Evolutionary conservation across 2,888 invertebrate genomes (phyloP).

Genomic region (Cetonia aurata): DNA sequence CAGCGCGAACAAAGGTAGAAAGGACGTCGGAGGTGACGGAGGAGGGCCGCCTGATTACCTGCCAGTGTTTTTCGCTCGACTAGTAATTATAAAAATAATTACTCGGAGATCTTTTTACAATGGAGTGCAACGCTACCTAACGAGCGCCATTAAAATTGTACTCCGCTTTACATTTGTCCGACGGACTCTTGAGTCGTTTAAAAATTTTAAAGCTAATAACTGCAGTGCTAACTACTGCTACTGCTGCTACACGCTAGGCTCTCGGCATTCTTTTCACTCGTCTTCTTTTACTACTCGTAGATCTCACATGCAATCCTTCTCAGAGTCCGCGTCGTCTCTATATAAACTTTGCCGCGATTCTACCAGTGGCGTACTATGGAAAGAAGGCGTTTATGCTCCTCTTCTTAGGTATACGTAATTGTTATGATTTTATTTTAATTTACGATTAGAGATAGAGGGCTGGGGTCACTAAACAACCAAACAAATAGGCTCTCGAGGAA

Average conservation of each 20-base stretch:
- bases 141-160: conserved; percentile 43
- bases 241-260: conserved; percentile 19
- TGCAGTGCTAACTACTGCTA: conserved; percentile 27
- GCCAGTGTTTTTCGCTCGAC: conserved; percentile 56
- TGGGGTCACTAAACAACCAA: too few species aligned
- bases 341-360: too few species aligned
- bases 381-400: too few species aligned
- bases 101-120: conserved; percentile 57
- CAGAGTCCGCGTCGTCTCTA: too few species aligned
- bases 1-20: conserved; percentile 47
- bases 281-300: too few species aligned
- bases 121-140: conserved; percentile 44
- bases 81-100: conserved; percentile 62
- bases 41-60: conserved; percentile 50
- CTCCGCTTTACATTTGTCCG: conserved; percentile 41
- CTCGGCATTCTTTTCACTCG: conserved; percentile 20
- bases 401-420: too few species aligned
- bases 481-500: too few species aligned
- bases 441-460: too few species aligned
- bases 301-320: too few species aligned
- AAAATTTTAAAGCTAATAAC: conserved; percentile 42
- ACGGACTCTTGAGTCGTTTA: conserved; percentile 39
- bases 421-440: too few species aligned
- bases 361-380: too few species aligned
- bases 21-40: conserved; percentile 26